Base-by-base conservation (phyloP, 2,888 invertebrate genomes). In the Drosophila fulvimacula region DNA sequence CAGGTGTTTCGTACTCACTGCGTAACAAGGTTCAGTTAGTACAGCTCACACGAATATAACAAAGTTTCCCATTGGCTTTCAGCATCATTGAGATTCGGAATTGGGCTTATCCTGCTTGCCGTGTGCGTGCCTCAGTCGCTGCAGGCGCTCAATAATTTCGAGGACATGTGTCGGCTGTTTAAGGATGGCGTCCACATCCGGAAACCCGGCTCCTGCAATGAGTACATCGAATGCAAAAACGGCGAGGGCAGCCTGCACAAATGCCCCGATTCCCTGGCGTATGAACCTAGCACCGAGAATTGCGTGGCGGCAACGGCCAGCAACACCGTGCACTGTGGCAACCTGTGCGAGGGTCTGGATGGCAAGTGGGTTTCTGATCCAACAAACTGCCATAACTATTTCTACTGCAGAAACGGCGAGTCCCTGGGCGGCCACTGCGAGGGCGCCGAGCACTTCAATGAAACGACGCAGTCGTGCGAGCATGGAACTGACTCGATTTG, bases 161-260 rank as follows among this genome's bases (percentile, higher is more conserved):
- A 38, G 13, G 76, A 80, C 5, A 46, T 91, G 5, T 91, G 91
- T 32, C 79, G 82, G 2, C 76, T 91, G 0, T 83, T 91, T 38
- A 76, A 82, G 67, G 82, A 71, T 36, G 85, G 84, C 30, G 83
- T 81, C 2, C 49, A 73, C 10, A 46, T 92, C 10, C 86, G 88
- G 0, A 77, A 88, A 27, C 91, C 91, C 0, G 91, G 82, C 7
- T 79, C 88, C 7, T 91, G 91, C 53, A 49, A 81, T 21, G 71
- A 91, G 49, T 91, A 89, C 63, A 90, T 91, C 17, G 63, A 69
- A 11, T 91, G 91, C 55, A 24, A 21, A 3, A 67, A 73, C 11
- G 68, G 61, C 4, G 48, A 60, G 2, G 85, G 86, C 4, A 55
- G 38, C 7, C 6, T 80, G 0, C 53, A 61, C 2, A 53, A 49